Percentiles rank a stretch among this genome's conserved stretches.
Evolutionary conservation across 1,140 invertebrate species (phyloP).

Genomic region (Drosophila suzukii): DNA sequence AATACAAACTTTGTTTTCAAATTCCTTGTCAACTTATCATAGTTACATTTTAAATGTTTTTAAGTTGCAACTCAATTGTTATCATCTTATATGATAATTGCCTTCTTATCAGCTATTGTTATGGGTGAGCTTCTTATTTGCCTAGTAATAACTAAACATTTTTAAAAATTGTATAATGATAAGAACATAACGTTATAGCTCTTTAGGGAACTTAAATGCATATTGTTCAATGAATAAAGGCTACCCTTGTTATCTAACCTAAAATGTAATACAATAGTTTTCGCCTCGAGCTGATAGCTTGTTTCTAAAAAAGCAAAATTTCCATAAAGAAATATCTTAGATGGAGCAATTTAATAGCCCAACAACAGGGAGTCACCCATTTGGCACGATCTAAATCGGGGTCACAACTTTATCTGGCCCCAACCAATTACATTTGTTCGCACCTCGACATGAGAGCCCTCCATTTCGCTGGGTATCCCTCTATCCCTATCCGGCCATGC

Average conservation of each 20-base stretch:
- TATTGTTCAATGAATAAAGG: no score
- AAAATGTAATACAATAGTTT: no score
- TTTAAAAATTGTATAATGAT: no score
- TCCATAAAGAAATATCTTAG: neutral
- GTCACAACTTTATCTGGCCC: constrained; percentile 29
- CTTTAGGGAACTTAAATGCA: no score
- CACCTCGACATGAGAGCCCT: constrained; percentile 13
- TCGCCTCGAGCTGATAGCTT: no score
- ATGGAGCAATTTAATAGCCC: neutral
- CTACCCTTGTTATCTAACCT: no score
- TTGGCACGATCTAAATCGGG: constrained; percentile 3
- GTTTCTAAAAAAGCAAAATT: neutral
- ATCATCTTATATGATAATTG: neutral
- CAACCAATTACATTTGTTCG: constrained; percentile 41
- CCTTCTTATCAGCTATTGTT: neutral
- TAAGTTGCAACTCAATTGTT: neutral
- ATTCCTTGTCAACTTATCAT: neutral
- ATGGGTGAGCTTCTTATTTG: no score
- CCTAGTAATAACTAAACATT: neutral
- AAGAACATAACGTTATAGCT: no score
- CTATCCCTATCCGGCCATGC: constrained; percentile 1
- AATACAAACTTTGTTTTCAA: neutral
- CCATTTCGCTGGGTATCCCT: neutral
- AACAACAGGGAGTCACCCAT: constrained; percentile 5
- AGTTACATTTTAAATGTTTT: neutral